Conservation (phyloP, 2,113 vertebrate genomes). For the Isichthys henryi region DNA sequence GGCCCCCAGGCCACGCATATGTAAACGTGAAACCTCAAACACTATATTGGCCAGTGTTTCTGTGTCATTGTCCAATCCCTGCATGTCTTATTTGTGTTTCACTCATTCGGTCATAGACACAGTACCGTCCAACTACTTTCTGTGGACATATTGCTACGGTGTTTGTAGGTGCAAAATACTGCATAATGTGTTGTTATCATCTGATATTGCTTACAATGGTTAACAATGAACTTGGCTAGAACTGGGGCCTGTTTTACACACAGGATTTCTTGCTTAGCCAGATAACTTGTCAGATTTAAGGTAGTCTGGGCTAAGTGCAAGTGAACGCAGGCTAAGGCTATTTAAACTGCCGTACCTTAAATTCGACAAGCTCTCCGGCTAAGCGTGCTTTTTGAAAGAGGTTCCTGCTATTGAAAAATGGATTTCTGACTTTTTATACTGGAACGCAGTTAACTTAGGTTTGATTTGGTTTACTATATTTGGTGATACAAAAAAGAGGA, state of each 20-base stretch:
- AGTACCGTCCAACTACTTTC: neutral
- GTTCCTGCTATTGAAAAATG: too few relatives aligned
- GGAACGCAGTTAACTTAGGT: neutral
- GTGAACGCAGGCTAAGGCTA: neutral
- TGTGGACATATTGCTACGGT: neutral
- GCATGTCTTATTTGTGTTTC: neutral
- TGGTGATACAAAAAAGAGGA: neutral
- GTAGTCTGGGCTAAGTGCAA: neutral
- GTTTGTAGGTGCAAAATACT: neutral
- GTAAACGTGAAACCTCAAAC: neutral
- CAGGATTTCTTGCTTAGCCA: neutral
- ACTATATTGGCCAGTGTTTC: neutral
- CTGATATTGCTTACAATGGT: neutral
- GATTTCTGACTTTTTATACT: neutral
- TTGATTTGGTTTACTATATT: neutral
- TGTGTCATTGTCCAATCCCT: neutral
- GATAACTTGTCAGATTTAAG: neutral
- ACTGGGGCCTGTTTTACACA: neutral
- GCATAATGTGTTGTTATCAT: neutral
- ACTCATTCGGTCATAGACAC: neutral
- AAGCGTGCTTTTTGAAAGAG: neutral
- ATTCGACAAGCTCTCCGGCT: neutral
- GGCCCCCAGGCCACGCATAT: neutral
- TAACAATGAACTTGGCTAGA: neutral
- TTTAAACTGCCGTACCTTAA: neutral